phyloP scores from a whole-genome alignment of 2,113 vertebrate genomes.

The Antigone vipio region DNA sequence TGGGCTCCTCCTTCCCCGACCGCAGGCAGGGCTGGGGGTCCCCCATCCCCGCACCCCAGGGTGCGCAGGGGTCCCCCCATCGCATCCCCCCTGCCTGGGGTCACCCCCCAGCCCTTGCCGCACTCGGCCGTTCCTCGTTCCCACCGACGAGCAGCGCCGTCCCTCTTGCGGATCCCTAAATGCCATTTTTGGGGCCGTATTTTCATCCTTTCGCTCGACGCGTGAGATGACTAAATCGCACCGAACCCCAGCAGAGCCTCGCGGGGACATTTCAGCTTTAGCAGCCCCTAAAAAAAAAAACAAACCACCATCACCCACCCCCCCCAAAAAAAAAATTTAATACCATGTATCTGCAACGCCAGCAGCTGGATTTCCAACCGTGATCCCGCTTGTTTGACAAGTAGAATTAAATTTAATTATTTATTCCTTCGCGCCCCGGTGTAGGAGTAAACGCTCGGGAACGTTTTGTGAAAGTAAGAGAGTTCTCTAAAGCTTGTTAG shows the following conservation, averaged over 20 bases:
- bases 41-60: rapidly evolving
- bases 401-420: neutral
- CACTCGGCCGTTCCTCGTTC: neutral
- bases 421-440: neutral
- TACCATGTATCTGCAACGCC: rapidly evolving
- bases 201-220: neutral
- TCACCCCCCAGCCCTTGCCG: neutral
- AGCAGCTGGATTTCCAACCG: neutral
- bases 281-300: neutral
- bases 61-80: neutral
- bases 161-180: neutral
- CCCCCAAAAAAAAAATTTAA: neutral
- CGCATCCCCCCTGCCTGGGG: neutral
- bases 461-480: neutral
- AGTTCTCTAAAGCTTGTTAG: neutral
- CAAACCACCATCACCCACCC: neutral
- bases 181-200: neutral
- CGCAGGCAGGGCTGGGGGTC: neutral
- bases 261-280: neutral
- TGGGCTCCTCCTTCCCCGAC: neutral
- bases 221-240: neutral
- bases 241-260: neutral
- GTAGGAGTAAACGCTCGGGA: neutral
- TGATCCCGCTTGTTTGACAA: neutral
- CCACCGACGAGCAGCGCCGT: rapidly evolving